These are phyloP conservation scores for Ecdyonurus torrentis DNA, from an alignment of 2,888 invertebrate species.

Conservation along the genomic window DNA sequence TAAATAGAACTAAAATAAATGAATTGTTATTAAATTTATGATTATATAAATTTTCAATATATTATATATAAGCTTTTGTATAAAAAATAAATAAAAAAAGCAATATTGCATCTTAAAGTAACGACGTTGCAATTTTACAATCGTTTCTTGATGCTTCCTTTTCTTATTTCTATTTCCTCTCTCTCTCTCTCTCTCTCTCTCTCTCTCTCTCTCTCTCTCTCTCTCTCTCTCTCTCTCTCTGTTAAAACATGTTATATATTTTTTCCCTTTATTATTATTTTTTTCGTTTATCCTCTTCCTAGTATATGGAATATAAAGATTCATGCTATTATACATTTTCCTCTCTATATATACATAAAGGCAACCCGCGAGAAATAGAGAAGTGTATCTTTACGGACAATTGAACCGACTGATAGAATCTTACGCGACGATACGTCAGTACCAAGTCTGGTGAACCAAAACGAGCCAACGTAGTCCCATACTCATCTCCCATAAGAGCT, in stretches of 20 bases:
- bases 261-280: not conserved
- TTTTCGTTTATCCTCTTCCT: not conserved
- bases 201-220: too few relatives aligned
- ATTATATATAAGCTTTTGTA: too few relatives aligned
- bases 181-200: not conserved
- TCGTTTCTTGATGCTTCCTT: not conserved
- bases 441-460: slow-evolving; percentile 10
- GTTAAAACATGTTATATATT: too few relatives aligned
- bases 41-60: too few relatives aligned
- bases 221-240: not conserved
- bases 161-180: not conserved
- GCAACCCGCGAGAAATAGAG: not conserved
- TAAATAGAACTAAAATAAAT: too few relatives aligned
- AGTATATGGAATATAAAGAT: not conserved
- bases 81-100: too few relatives aligned
- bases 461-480: slow-evolving; percentile 6
- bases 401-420: slow-evolving; percentile 11
- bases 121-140: not conserved
- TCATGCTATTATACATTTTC: not conserved
- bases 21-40: too few relatives aligned
- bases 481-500: not conserved
- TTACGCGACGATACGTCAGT: slow-evolving; percentile 8
- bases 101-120: too few relatives aligned
- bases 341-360: not conserved
- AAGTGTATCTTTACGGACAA: slow-evolving; percentile 9